Conservation (phyloP, 2,113 vertebrate genomes). For the Bubalus kerabau region DNA sequence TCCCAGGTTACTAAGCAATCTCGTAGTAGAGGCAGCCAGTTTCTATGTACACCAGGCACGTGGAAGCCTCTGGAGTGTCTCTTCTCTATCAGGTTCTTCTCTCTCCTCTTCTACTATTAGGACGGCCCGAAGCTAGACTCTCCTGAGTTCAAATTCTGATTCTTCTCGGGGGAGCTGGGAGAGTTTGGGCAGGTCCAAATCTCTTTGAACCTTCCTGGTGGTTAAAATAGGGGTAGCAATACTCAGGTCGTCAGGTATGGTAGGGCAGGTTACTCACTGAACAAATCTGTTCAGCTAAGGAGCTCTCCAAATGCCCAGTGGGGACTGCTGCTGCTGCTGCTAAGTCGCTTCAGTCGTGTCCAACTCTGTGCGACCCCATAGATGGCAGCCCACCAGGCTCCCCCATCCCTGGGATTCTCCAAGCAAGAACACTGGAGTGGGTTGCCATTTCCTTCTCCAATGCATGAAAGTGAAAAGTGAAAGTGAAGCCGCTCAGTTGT, state of each 20-base stretch:
- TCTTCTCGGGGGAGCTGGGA: neutral
- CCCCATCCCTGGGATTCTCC: too few species aligned
- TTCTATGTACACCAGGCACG: neutral
- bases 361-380: too few species aligned
- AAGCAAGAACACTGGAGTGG: too few species aligned
- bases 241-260: too few species aligned
- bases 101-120: neutral
- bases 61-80: neutral
- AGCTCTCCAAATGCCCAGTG: neutral
- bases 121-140: neutral
- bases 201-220: neutral
- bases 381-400: too few species aligned
- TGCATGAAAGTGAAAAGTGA: too few species aligned
- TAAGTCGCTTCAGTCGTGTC: fast-evolving
- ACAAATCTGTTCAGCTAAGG: neutral
- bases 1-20: neutral
- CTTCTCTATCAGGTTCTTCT: neutral
- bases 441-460: too few species aligned
- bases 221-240: neutral
- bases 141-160: neutral
- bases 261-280: neutral
- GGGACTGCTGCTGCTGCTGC: too few species aligned
- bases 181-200: neutral
- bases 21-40: neutral
- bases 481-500: too few species aligned